A percentile compares a stretch with the other conserved stretches of the same genome.
Conservation (phyloP, 2,888 invertebrate species). For the Anorthoa munda region DNA sequence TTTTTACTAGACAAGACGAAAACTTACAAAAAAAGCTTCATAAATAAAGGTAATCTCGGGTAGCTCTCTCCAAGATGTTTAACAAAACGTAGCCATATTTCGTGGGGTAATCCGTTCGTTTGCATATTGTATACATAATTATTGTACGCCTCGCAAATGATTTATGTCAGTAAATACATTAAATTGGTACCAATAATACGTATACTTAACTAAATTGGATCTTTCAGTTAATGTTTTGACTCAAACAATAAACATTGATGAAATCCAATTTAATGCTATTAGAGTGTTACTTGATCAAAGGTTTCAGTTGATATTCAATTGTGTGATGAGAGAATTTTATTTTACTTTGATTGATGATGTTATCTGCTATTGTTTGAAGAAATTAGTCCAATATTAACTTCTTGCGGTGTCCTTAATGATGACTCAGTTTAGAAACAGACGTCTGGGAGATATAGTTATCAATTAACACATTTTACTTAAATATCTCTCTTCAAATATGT, state of each 20-base stretch:
- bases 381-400: neutral
- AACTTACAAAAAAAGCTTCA: constrained; percentile 62
- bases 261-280: constrained; percentile 43
- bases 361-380: constrained; percentile 8
- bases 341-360: constrained; percentile 15
- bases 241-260: constrained; percentile 64
- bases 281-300: constrained; percentile 23
- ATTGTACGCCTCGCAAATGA: constrained; percentile 57
- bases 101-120: constrained; percentile 59
- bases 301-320: constrained; percentile 28
- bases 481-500: neutral
- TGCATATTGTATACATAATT: constrained; percentile 66
- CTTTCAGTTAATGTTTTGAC: constrained; percentile 61
- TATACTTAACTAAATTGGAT: constrained; percentile 67
- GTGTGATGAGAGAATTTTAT: constrained; percentile 28
- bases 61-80: constrained; percentile 60
- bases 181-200: constrained; percentile 53
- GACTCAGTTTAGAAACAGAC: neutral
- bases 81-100: constrained; percentile 62
- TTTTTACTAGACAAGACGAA: constrained; percentile 48
- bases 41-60: constrained; percentile 62
- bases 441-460: neutral
- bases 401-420: neutral
- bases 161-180: constrained; percentile 56
- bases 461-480: neutral